A percentile compares a stretch with the other conserved stretches of the same genome.
These are phyloP conservation scores for Isichthys henryi DNA, from an alignment of 2,113 vertebrate genomes.

Conservation along the genomic window DNA sequence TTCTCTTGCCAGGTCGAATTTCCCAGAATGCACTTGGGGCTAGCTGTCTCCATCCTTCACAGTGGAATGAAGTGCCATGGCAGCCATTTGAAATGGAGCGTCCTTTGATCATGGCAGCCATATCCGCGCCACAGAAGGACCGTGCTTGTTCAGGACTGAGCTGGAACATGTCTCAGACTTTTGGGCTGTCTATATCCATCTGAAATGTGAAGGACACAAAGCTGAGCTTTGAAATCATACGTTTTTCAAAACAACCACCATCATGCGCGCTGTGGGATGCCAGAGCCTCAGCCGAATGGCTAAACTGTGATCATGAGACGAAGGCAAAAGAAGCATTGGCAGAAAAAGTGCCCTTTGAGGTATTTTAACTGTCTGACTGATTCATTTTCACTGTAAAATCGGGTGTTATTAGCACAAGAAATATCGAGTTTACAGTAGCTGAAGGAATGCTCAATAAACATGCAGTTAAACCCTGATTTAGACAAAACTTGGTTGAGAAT, in stretches of 20 bases:
- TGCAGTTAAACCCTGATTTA: neutral
- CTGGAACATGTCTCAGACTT: neutral
- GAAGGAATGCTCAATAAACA: neutral
- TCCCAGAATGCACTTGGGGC: constrained; percentile 54
- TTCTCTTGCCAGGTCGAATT: constrained; percentile 56
- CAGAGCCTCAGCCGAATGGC: neutral
- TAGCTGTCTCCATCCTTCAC: constrained; percentile 39
- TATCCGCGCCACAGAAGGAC: neutral
- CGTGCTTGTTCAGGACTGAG: neutral
- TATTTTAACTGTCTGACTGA: neutral
- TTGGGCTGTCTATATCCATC: neutral
- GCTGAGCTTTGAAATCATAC: constrained; percentile 3
- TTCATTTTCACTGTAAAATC: neutral
- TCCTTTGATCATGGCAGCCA: constrained; percentile 10
- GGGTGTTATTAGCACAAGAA: neutral
- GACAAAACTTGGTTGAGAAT: neutral
- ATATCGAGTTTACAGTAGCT: neutral
- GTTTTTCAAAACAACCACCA: neutral
- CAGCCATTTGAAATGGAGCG: neutral
- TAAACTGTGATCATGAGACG: neutral
- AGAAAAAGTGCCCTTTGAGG: neutral
- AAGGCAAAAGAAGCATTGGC: neutral
- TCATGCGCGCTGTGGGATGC: neutral
- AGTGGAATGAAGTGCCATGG: neutral
- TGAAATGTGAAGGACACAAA: neutral